Base-by-base conservation (phyloP, 2,888 invertebrate genomes). In the Lottia gigantea region DNA sequence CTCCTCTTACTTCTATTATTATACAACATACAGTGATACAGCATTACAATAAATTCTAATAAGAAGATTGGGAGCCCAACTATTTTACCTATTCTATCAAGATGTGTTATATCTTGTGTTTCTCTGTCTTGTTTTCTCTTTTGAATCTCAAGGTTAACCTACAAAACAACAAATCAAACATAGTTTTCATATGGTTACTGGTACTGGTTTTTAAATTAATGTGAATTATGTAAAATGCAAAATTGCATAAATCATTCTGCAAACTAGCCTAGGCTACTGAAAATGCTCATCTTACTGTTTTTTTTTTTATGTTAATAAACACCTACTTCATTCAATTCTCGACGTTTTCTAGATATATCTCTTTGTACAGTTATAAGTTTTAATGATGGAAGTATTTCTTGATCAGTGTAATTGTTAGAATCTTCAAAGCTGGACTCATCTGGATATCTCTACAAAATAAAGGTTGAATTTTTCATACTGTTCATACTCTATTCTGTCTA, bases 101-200 rank as follows among this genome's bases (percentile, higher is more conserved):
- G 55, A 70, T 85, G 80, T 46, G 83, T 83, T n/a, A 85, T 76
- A 67, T 85, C 85, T 66, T 80, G 78, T 46, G 83, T 84, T 73
- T 85, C 85, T 67, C 82, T 82, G 68, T 84, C 83, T 68, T 80
- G 80, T 78, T 83, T 76, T 62, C 82, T 70, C 23, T 76, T 73
- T 69, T 83, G 83, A 31, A 85, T 81, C 63, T 84, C 82, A 15
- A 83, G 71, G 55, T 81, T 81, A 8, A 79, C 73, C 85, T 85
- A 75, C 6, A 78, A 77, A 63, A 25, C 62, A 64, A 66, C 23
- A 46, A n/a, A n/a, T n/a, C n/a, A n/a, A n/a, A n/a, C n/a, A 64
- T 25, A 31, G 2, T 31, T 25, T 31, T 2, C 15, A 64, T 11
- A 25, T 25, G 2, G 31, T 31, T 4, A 31, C 2, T 31, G 2